phyloP scores from a whole-genome alignment of 2,113 vertebrate genomes.

The Tachysurus vachellii region DNA sequence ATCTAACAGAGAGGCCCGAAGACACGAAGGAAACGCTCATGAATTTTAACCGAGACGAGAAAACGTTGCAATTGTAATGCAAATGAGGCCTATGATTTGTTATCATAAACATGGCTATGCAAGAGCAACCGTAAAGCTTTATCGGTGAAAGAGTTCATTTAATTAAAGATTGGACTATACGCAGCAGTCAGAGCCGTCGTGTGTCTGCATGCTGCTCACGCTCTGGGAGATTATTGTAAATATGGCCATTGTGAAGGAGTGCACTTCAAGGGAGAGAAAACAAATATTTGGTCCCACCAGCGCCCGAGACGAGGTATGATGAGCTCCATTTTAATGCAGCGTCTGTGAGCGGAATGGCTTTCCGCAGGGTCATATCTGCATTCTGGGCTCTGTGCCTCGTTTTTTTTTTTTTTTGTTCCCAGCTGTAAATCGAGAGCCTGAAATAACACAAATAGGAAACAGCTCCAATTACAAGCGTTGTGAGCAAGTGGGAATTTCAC shows the following conservation, averaged over 20 bases:
- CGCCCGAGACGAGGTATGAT: constrained; percentile 67
- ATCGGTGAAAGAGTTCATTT: constrained; percentile 58
- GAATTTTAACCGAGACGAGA: constrained; percentile 51
- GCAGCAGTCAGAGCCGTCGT: constrained; percentile 60
- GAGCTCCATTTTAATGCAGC: constrained; percentile 80
- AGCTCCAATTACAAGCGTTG: constrained; percentile 63
- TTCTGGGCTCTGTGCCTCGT: constrained; percentile 43
- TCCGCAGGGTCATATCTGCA: constrained; percentile 72
- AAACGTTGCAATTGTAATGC: constrained; percentile 51
- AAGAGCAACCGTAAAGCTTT: constrained; percentile 53
- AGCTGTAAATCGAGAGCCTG: constrained; percentile 71
- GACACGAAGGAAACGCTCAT: constrained; percentile 37
- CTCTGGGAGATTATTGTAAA: constrained; percentile 75
- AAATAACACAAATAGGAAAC: constrained; percentile 68
- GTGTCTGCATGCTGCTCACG: constrained; percentile 49
- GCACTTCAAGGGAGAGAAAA: constrained; percentile 75
- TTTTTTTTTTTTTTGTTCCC: constrained; percentile 63
- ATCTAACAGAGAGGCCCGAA: constrained; percentile 28
- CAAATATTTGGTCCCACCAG: constrained; percentile 77
- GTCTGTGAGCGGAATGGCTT: constrained; percentile 64
- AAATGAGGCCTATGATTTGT: constrained; percentile 57
- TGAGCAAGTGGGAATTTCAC: constrained; percentile 67
- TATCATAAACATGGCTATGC: constrained; percentile 50
- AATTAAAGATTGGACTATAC: constrained; percentile 73
- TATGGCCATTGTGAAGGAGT: constrained; percentile 76